Conservation (phyloP, 2,113 vertebrate genomes). For the Setophaga petechia region DNA sequence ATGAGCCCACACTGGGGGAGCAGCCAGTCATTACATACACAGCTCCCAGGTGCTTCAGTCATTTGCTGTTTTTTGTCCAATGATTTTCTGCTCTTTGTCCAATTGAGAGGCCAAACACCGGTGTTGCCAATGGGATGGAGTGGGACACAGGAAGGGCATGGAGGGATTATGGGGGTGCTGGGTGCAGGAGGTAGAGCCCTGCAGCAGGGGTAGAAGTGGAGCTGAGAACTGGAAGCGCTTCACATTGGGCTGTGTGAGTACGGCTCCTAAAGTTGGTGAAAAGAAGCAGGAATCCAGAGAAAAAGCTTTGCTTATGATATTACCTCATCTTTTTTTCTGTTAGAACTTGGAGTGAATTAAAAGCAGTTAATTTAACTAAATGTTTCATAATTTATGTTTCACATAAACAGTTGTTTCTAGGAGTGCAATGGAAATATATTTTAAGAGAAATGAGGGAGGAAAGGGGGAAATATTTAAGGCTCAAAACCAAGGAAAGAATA, state of each 20-base stretch:
- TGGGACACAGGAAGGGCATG: neutral
- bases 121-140: neutral
- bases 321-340: neutral
- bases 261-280: neutral
- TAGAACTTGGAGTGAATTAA: neutral
- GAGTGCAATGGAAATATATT: neutral
- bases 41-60: neutral
- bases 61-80: neutral
- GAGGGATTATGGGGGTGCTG: neutral
- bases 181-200: neutral
- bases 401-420: neutral
- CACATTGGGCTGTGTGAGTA: neutral
- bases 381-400: neutral
- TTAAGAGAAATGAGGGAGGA: neutral
- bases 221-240: neutral
- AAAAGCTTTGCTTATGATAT: neutral
- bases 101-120: rapidly evolving
- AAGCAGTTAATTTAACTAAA: neutral
- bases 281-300: neutral
- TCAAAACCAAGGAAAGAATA: neutral
- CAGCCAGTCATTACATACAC: rapidly evolving
- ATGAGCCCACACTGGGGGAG: neutral
- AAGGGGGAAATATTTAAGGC: neutral
- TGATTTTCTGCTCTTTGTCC: neutral
- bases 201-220: neutral